Conservation (phyloP, 2,888 invertebrate genomes). For the Mesorhabditis sp. region DNA sequence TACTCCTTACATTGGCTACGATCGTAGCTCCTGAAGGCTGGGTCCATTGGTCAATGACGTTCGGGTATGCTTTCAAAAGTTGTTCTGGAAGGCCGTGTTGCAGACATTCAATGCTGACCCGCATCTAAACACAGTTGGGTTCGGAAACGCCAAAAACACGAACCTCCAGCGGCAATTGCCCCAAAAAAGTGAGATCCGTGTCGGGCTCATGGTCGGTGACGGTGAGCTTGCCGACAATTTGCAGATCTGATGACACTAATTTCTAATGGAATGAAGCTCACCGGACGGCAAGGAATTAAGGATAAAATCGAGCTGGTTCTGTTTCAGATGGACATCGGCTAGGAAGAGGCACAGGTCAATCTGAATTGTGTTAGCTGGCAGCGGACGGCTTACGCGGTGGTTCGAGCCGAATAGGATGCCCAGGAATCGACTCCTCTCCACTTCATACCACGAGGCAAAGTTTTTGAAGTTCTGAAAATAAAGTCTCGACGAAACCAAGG, state of each 20-base stretch:
- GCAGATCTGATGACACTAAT: not conserved
- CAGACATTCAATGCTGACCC: too few relatives aligned
- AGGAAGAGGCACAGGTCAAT: not conserved
- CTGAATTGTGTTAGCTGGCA: not conserved
- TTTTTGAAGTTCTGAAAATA: not conserved
- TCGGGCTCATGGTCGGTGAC: not conserved
- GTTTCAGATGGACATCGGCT: not conserved
- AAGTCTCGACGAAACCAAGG: not conserved
- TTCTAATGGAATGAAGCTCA: not conserved
- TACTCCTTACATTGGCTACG: not conserved
- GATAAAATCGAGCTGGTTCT: not conserved
- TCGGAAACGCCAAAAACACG: too few relatives aligned
- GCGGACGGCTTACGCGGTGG: not conserved
- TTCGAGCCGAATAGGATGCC: not conserved
- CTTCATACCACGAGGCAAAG: not conserved
- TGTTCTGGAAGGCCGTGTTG: too few relatives aligned
- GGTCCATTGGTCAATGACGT: constrained; percentile 4
- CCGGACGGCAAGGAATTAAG: not conserved
- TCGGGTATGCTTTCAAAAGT: not conserved
- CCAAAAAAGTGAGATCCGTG: not conserved
- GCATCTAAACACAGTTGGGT: too few relatives aligned
- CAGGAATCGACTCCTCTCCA: not conserved
- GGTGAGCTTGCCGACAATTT: not conserved
- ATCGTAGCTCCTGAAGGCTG: not conserved
- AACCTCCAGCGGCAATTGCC: not conserved